Percentiles rank a stretch among this genome's conserved stretches.
phyloP scores from a whole-genome alignment of 2,113 vertebrate genomes.

The Erythrolamprus reginae region DNA sequence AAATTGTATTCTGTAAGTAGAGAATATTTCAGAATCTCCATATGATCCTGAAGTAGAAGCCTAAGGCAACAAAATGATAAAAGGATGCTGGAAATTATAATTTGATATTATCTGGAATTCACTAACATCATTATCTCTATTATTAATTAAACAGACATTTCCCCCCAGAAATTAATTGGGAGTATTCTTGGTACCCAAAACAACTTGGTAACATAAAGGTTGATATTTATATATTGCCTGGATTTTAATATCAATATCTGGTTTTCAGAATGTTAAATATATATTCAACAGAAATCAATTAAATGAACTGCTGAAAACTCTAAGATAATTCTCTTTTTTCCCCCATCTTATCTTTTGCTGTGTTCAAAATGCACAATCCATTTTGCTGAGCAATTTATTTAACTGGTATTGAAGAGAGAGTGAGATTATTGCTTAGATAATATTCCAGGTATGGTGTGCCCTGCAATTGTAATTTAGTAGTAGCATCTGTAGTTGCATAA shows the following conservation, averaged over 20 bases:
- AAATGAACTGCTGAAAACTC: neutral
- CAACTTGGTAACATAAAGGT: neutral
- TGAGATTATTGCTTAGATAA: slow-evolving; percentile 29
- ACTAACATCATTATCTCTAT: neutral
- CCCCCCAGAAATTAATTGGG: neutral
- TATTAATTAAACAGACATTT: neutral
- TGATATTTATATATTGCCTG: neutral
- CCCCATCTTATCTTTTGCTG: neutral
- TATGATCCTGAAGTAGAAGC: neutral
- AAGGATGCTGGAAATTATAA: neutral
- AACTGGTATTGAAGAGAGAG: slow-evolving; percentile 38
- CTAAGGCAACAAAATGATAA: neutral
- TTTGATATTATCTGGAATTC: neutral
- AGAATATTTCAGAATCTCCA: neutral
- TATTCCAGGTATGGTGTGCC: slow-evolving; percentile 12
- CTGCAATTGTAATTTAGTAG: slow-evolving; percentile 10
- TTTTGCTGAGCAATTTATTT: slow-evolving; percentile 35
- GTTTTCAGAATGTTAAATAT: neutral
- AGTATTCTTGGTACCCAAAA: neutral
- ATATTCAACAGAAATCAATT: neutral
- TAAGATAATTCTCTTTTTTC: neutral
- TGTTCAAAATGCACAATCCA: neutral
- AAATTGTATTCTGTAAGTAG: neutral
- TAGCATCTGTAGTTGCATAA: slow-evolving; percentile 34
- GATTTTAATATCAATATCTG: neutral